phyloP scores from a whole-genome alignment of 2,888 invertebrate genomes.

The Entomobrya proxima region DNA sequence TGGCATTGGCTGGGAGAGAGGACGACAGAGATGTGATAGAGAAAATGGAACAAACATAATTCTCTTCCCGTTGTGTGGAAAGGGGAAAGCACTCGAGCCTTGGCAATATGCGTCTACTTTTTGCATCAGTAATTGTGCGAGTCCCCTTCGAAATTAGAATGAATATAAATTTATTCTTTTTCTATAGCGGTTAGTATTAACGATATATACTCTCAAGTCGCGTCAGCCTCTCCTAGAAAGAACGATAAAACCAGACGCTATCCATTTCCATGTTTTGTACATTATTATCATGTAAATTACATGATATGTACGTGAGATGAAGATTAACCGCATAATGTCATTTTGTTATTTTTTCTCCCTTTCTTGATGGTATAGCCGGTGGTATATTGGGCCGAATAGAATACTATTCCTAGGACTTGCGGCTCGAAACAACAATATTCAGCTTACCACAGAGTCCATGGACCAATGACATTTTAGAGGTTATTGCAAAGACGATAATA shows the following conservation, averaged over 20 bases:
- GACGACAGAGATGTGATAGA: not conserved
- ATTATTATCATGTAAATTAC: slow-evolving; percentile 62
- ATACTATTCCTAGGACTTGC: slow-evolving; percentile 24
- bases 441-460: not conserved
- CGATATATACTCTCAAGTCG: not conserved
- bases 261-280: not conserved
- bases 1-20: not conserved
- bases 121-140: slow-evolving; percentile 19
- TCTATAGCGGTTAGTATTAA: not conserved
- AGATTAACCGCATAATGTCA: slow-evolving; percentile 50
- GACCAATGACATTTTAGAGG: no score
- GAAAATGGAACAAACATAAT: not conserved
- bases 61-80: not conserved
- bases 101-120: not conserved
- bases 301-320: slow-evolving; percentile 56
- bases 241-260: not conserved
- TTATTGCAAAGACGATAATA: not conserved
- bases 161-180: slow-evolving; percentile 28
- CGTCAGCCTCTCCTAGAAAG: not conserved
- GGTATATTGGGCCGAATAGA: not conserved
- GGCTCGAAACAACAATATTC: slow-evolving; percentile 38
- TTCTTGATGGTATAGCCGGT: not conserved
- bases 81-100: not conserved
- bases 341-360: slow-evolving; percentile 42
- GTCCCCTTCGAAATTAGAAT: slow-evolving; percentile 42